Evolutionary conservation across 2,113 vertebrate species (phyloP), one percentile per base, ranked within the genome.

Genomic region (Lophotis ruficrista): DNA sequence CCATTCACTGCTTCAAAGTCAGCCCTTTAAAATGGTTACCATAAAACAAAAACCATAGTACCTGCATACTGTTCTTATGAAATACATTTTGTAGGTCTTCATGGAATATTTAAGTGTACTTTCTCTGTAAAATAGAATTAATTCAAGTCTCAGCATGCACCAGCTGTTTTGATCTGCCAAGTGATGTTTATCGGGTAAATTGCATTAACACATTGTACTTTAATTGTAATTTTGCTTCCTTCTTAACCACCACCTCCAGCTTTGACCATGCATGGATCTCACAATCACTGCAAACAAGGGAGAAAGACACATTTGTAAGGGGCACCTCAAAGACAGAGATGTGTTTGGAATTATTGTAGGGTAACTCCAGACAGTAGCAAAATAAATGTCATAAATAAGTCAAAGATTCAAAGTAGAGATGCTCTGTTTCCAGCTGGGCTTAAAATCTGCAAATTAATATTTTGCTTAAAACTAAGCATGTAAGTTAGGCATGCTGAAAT

Each of bases 241-340:
- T 56, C 33, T 51, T 61, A 79, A 35, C 20, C 4, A 2, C 20
- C 9, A 18, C 23, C 33, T 62, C 41, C 19, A 0, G 2, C 50
- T 56, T 22, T 19, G 47, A 47, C 27, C 45, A 65, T 0, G 0
- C 31, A 60, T 1, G 2, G 61, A 87, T 38, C 7, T 3, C 38
- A 35, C 41, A 31, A 16, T 13, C 20, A 4, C 70, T 43, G 53
- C 47, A 38, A 47, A 6, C 16, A 57, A 27, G 9, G 31, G 37
- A 57, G 14, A 65, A 92, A 72, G 30, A 30, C 10, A 48, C 14
- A 16, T 65, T 57, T 58, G 7, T 53, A 61, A 45, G 3, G 5
- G 19, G 27, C 20, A 41, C 37, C 48, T 47, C 41, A 50, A 65
- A 69, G 30, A 21, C 0, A 66, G 28, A 72, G 45, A 58, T 18